Evolutionary conservation across 2,797 vertebrate genomes (phyloP), one percentile per base, ranked within the genome.

Genomic region (Limosa lapponica): DNA sequence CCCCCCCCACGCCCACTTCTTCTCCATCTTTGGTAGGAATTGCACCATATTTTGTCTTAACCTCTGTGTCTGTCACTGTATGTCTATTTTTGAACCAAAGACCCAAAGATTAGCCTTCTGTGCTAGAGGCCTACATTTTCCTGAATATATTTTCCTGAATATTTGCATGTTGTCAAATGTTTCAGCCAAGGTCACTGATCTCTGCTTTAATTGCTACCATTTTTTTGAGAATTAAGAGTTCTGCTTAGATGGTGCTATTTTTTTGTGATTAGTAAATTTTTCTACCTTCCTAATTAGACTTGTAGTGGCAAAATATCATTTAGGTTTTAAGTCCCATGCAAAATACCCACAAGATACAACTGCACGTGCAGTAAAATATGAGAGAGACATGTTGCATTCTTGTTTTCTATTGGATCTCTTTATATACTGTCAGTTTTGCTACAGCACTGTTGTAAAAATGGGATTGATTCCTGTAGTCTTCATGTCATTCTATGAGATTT

Each of bases 131-230:
- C 11, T 6, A 16, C 10, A 11, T 61, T 61, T 71, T 39, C 23
- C 59, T 90, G 54, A 75, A 27, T 61, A 3, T 11, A 25, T 89
- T 86, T 75, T 30, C 28, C 36, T 62, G 44, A 51, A 11, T 77
- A 70, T 89, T 58, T 80, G 12, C 22, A 24, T 24, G 9, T 36
- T 85, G 79, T 78, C 46, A 82, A 43, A 55, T 52, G 81, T 54
- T 90, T 90, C 61, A 86, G 30, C 70, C 78, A 27, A 73, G 88
- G 69, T 84, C 82, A 82, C 44, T 3, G 7, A n/a, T 58, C 22
- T 59, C n/a, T 91, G 7, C 30, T 65, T 74, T 77, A 79, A 91
- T 65, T 90, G 19, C 32, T 8, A 54, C 16, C 4, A 4, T 37
- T 37, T 27, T 73, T 57, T 62, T 64, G 11, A 66, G 52, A 59